These are phyloP conservation scores for Amphipoea lucens DNA, from an alignment of 2,888 invertebrate genomes.

Conservation along the genomic window DNA sequence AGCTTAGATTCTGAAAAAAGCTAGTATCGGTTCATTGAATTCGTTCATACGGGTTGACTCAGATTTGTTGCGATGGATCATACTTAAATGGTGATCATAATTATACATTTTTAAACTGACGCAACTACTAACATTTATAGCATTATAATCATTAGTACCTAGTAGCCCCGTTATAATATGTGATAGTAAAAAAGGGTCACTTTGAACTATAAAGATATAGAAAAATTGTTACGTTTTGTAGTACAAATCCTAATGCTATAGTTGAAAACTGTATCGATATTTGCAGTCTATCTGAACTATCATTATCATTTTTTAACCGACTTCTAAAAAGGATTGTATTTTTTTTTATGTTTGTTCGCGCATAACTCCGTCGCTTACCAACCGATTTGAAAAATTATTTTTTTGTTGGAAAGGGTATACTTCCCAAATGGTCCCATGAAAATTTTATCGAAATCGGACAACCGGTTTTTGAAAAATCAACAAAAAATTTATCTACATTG, in stretches of 20 bases:
- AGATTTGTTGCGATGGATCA: not conserved
- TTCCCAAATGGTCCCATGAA: too few species aligned
- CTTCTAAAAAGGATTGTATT: too few species aligned
- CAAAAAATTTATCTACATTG: too few species aligned
- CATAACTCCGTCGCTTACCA: too few species aligned
- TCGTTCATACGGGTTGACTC: not conserved
- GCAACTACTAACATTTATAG: not conserved
- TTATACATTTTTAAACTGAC: not conserved
- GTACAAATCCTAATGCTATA: not conserved
- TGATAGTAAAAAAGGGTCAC: not conserved
- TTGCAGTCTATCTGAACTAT: conserved; percentile 1
- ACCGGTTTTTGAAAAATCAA: too few species aligned
- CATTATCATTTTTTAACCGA: not conserved
- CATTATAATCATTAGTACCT: not conserved
- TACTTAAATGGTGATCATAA: not conserved
- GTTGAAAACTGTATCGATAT: not conserved
- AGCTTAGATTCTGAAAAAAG: not conserved
- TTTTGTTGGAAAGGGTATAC: too few species aligned
- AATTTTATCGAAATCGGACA: too few species aligned
- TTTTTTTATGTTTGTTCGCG: too few species aligned
- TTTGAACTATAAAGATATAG: not conserved
- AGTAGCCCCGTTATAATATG: not conserved
- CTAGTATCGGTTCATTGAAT: not conserved
- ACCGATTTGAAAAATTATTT: too few species aligned
- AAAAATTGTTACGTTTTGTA: not conserved